Evolutionary conservation across 1,140 invertebrate species (phyloP).

Genomic region (Aporrectodea caliginosa): DNA sequence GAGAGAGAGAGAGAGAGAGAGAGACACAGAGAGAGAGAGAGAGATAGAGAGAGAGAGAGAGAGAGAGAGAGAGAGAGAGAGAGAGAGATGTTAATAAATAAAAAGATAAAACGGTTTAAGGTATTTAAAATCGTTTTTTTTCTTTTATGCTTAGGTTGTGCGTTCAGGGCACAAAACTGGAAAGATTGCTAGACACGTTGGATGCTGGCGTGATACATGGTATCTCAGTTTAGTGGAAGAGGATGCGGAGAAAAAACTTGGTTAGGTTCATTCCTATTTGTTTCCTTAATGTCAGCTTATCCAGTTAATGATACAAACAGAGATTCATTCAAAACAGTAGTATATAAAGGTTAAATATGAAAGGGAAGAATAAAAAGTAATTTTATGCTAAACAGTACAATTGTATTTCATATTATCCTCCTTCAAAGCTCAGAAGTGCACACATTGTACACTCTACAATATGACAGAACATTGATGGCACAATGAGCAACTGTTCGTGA

Average conservation of each 20-base stretch:
- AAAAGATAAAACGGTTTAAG: no score
- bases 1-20: no score
- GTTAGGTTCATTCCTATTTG: conserved; percentile 29
- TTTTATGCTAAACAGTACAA: not conserved
- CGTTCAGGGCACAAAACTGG: conserved; percentile 42
- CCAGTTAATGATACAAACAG: not conserved
- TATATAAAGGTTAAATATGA: not conserved
- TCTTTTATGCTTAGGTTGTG: conserved; percentile 23
- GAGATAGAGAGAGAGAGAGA: no score
- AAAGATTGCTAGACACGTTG: conserved; percentile 44
- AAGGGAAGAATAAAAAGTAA: not conserved
- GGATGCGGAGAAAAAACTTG: conserved; percentile 44
- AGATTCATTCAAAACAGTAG: not conserved
- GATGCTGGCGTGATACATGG: conserved; percentile 48
- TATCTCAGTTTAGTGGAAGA: conserved; percentile 49
- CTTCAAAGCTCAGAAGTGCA: no score
- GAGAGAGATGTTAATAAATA: no score
- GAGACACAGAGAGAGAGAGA: no score
- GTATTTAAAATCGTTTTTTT: no score
- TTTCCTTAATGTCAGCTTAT: not conserved
- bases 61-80: no score
- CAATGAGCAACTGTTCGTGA: no score
- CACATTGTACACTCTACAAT: no score
- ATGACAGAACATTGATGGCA: no score
- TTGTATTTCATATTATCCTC: no score